A percentile compares a stretch with the other conserved stretches of the same genome.
These are phyloP conservation scores for Corythucha ciliata DNA, from an alignment of 2,888 invertebrate species.

Conservation along the genomic window DNA sequence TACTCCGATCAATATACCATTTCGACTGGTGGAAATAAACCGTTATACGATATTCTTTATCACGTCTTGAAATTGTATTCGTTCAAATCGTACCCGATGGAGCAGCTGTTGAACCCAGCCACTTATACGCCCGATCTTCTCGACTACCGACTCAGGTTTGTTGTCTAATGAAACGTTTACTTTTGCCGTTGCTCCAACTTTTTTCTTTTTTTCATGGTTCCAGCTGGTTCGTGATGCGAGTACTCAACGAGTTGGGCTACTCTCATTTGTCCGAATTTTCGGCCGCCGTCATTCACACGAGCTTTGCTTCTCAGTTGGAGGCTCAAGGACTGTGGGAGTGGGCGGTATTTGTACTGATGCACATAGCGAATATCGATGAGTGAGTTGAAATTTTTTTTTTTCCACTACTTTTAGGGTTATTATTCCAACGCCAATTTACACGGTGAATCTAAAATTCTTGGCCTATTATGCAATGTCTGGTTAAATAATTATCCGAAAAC, in stretches of 20 bases:
- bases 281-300: constrained; percentile 53
- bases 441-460: not conserved
- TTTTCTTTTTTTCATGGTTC: constrained; percentile 30
- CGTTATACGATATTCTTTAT: constrained; percentile 62
- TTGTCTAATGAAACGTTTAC: not conserved
- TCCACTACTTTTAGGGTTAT: too few species aligned
- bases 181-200: not conserved
- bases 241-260: constrained; percentile 57
- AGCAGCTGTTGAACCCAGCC: constrained; percentile 59
- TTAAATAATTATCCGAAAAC: too few species aligned
- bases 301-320: constrained; percentile 75
- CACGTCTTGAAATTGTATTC: constrained; percentile 72
- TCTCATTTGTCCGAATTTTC: constrained; percentile 51
- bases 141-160: constrained; percentile 69
- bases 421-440: too few species aligned
- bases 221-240: constrained; percentile 66
- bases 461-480: not conserved
- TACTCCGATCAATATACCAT: constrained; percentile 39
- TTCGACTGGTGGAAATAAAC: constrained; percentile 37
- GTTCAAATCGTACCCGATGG: constrained; percentile 53
- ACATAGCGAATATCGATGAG: constrained; percentile 49
- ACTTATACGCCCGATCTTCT: constrained; percentile 68
- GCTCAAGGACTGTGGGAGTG: constrained; percentile 75
- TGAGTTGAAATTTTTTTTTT: constrained; percentile 30
- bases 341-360: constrained; percentile 69